phyloP scores from a whole-genome alignment of 2,797 vertebrate genomes.

The Hipposideros larvatus region DNA sequence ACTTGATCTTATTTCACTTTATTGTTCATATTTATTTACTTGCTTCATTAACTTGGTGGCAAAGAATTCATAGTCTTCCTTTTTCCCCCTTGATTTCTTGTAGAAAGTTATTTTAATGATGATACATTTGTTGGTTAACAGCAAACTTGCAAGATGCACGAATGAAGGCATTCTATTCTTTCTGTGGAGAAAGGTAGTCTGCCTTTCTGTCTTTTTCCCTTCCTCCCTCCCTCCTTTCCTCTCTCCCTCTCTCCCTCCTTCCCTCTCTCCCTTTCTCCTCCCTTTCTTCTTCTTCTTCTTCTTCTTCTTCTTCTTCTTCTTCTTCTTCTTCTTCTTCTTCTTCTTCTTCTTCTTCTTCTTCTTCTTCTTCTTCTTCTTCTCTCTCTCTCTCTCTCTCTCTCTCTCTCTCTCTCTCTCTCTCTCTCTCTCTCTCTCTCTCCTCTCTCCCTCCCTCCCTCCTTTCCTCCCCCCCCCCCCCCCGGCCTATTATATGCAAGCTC shows the following conservation, averaged over 20 bases:
- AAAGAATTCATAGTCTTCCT: slow-evolving; percentile 7
- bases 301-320: too few relatives aligned
- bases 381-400: background rate
- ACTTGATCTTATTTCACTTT: slow-evolving; percentile 26
- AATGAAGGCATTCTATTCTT: background rate
- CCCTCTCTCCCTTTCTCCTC: fast-evolving
- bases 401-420: fast-evolving
- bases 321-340: background rate
- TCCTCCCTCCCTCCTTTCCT: fast-evolving
- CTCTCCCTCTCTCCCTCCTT: fast-evolving
- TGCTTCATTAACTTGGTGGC: background rate
- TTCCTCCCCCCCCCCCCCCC: fast-evolving
- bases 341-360: fast-evolving
- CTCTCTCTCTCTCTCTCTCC: too few relatives aligned
- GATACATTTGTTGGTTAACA: background rate
- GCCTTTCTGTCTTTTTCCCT: fast-evolving
- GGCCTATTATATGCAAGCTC: background rate
- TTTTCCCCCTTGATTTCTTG: background rate
- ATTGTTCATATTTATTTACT: slow-evolving; percentile 56
- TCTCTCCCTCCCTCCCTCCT: background rate
- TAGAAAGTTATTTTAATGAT: slow-evolving; percentile 20
- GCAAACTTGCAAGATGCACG: background rate
- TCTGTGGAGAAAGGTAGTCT: background rate
- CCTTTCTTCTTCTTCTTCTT: background rate
- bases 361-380: too few relatives aligned